Percentiles rank a stretch among this genome's conserved stretches.
phyloP scores from a whole-genome alignment of 1,140 invertebrate genomes.

The Penaeus indicus region DNA sequence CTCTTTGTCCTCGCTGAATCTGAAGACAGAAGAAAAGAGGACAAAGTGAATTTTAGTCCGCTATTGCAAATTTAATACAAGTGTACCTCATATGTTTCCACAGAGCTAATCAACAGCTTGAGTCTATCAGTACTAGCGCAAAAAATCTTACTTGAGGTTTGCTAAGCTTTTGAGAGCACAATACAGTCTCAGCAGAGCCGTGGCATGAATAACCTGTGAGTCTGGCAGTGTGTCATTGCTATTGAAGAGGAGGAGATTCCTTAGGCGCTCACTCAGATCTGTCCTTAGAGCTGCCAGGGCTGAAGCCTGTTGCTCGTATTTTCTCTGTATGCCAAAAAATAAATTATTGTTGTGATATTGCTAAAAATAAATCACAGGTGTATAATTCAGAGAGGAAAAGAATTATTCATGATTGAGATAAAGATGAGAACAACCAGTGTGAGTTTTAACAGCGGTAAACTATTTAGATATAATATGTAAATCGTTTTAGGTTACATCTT shows the following conservation, averaged over 20 bases:
- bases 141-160: slow-evolving; percentile 81
- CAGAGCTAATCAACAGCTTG: neutral
- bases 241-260: slow-evolving; percentile 72
- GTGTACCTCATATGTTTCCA: too few species aligned
- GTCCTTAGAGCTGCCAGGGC: slow-evolving; percentile 83
- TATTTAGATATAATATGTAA: neutral
- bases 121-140: neutral
- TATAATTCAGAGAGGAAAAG: neutral
- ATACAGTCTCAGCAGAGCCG: slow-evolving; percentile 86
- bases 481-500: too few species aligned
- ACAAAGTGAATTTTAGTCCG: neutral
- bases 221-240: slow-evolving; percentile 74
- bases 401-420: neutral
- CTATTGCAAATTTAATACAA: too few species aligned
- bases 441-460: neutral
- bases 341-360: too few species aligned
- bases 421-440: neutral
- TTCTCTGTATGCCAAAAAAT: slow-evolving; percentile 30
- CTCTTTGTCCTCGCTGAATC: slow-evolving; percentile 91
- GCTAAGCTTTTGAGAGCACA: slow-evolving; percentile 94
- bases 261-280: slow-evolving; percentile 81
- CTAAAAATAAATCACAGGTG: too few species aligned
- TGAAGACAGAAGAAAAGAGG: slow-evolving; percentile 68
- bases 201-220: slow-evolving; percentile 82
- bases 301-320: slow-evolving; percentile 68